Conservation (phyloP, 2,113 vertebrate species). For the Ictalurus furcatus region DNA sequence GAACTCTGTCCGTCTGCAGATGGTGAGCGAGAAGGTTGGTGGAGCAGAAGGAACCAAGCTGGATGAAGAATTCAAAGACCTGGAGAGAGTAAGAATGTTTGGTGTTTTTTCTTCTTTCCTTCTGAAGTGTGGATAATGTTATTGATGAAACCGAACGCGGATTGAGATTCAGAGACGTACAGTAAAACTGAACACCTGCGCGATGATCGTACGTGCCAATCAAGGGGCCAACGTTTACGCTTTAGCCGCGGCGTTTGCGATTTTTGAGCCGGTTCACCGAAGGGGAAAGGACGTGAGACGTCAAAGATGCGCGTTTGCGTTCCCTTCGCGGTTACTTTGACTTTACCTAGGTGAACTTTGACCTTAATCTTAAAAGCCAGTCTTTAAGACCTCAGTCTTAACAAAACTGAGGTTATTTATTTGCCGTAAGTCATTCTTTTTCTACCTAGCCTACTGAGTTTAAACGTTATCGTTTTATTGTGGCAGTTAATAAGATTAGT, state of each 20-base stretch:
- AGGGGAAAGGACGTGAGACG: neutral
- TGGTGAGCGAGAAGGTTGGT: slow-evolving; percentile 97
- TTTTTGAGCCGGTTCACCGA: neutral
- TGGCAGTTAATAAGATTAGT: too few relatives aligned
- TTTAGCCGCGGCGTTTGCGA: neutral
- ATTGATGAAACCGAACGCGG: neutral
- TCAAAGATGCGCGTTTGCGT: neutral
- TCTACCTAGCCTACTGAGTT: too few relatives aligned
- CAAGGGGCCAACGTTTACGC: neutral
- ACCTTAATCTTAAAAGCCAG: neutral
- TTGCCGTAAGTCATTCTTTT: too few relatives aligned
- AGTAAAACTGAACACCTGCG: neutral
- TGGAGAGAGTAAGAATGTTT: slow-evolving; percentile 84
- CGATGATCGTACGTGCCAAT: neutral
- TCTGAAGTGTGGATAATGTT: too few relatives aligned
- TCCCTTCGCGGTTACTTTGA: neutral
- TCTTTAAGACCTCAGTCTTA: too few relatives aligned
- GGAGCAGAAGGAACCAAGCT: slow-evolving; percentile 96
- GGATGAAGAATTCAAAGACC: slow-evolving; percentile 94
- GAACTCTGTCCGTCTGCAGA: slow-evolving; percentile 64
- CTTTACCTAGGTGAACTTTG: neutral
- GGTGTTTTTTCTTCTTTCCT: neutral
- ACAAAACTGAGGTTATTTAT: too few relatives aligned
- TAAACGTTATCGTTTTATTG: too few relatives aligned
- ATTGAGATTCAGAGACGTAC: neutral